Base-by-base conservation (phyloP, 2,113 vertebrate genomes). In the Pelobates fuscus region DNA sequence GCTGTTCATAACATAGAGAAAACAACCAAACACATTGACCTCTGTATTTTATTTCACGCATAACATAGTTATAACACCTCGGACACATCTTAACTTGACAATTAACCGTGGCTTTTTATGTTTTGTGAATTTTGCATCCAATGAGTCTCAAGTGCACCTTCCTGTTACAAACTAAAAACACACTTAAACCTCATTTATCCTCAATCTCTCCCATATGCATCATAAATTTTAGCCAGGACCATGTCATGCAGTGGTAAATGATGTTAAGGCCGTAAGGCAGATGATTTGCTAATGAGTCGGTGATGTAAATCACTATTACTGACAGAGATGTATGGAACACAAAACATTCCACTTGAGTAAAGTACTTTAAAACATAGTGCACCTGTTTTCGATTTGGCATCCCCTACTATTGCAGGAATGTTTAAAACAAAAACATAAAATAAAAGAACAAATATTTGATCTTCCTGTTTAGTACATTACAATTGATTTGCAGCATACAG, bases 251-350 rank as follows among this genome's bases (percentile, higher is more conserved):
- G 64, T 68, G 43, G 73, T 77, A 77, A 77, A 77, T 76, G 63
- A 75, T 75, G 72, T 59, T 75, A 75, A 75, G 66, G 54, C 72
- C 63, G 41, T 68, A 61, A 76, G 73, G 65, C 73, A 68, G 73
- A 68, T 76, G 73, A 68, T 66, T 76, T 76, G 67, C 73, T 76
- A 76, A 76, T 68, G 57, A 76, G 64, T 76, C 65, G 61, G 67
- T 67, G 64, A 68, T 76, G 64, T 76, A 76, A 68, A 77, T 67
- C 43, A 26, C 73, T 23, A 25, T 65, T 68, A 29, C 41, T 49
- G 73, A 77, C 73, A 67, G 64, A 77, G 55, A 77, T 67, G 20
- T 68, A 68, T 77, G 37, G 46, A 52, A 27, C 41, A 60, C 57
- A 61, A 21, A 68, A 59, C 64, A 77, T 77, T 77, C 73, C 73